Base-by-base conservation (phyloP, 2,888 invertebrate species). In the Polymixis lichenea region DNA sequence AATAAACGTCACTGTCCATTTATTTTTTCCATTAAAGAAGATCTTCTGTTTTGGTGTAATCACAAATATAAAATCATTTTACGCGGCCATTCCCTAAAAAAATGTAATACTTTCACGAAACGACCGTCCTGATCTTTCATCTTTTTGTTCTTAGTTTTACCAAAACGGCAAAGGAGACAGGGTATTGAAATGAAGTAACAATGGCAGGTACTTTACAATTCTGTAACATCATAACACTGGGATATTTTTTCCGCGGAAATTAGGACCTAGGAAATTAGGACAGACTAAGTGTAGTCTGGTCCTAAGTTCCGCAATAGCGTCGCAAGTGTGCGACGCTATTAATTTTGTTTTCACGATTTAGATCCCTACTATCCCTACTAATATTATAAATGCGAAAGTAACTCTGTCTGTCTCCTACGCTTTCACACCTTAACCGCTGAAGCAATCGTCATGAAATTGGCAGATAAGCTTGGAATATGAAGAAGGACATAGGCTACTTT, bases 191-290 rank as follows among this genome's bases (percentile, higher is more conserved):
- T 22, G 25, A 49, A 83, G 25, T 60, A 67, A 72, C 51, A 83
- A 56, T 72, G 46, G 65, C 60, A 71, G 2, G 25, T 53, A 65
- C 67, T 78, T 81, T 56, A 46, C 32, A 66, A 65, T 72, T 64
- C 32, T 68, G 17, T 61, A 22, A 68, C 53, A 46, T 56, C 64
- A 19, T 72, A 32, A 51, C n/a, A 17, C 17, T n/a, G 15, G 38
- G 43, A 65, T 15, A 56, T 11, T 76, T 53, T 75, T 66, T 8
- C 51, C n/a, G 38, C 7, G n/a, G 11, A 61, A 17, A 13, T 56
- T 19, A 82, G 53, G n/a, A n/a, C n/a, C n/a, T n/a, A n/a, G n/a
- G n/a, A n/a, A n/a, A n/a, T n/a, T n/a, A n/a, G n/a, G n/a, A n/a
- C n/a, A n/a, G n/a, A n/a, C n/a, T n/a, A n/a, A n/a, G n/a, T n/a